Base-by-base conservation (phyloP, 2,797 vertebrate genomes). In the Aythya fuligula region DNA sequence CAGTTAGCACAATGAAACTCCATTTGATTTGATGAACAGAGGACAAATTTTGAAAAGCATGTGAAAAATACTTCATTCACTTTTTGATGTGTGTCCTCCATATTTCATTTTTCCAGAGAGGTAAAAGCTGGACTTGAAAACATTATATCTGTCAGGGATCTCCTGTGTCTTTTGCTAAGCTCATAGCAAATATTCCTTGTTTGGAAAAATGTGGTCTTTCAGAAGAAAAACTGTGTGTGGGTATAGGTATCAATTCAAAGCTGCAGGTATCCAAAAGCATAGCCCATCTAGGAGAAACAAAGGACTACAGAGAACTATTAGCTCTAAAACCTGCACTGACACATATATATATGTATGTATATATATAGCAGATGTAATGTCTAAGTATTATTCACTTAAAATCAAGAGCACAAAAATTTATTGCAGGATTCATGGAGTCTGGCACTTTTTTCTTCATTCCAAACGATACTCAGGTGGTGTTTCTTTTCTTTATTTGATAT, bases 401-500 rank as follows among this genome's bases (percentile, higher is more conserved):
- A 87, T 75, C 28, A 79, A 61, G 13, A 56, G 6, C 30, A 92
- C 30, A 77, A 83, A 58, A 47, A 77, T 88, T 61, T 88, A 25
- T 67, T 85, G 27, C 24, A 73, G 28, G 21, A 34, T 76, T 88
- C 39, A 24, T 65, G 32, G 9, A 74, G 14, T 32, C 22, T 72
- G 64, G 27, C 16, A 65, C 24, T 41, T 87, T 81, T 83, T 58
- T 69, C 13, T 36, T 89, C n/a, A 76, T 88, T 90, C 56, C 36
- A 81, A 60, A 81, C 0, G 12, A 72, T 47, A 19, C 28, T 81
- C 86, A 49, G 43, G 16, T 79, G 28, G 6, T 58, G 17, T 88
- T 96, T 79, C 47, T 94, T 80, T 81, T 86, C n/a, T 79, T 77
- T 13, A 74, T 82, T 75, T 86, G 43, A 61, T 85, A 71, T 71